Evolutionary conservation across 2,797 vertebrate genomes (phyloP).

Genomic region (Syndactyla subalaris): DNA sequence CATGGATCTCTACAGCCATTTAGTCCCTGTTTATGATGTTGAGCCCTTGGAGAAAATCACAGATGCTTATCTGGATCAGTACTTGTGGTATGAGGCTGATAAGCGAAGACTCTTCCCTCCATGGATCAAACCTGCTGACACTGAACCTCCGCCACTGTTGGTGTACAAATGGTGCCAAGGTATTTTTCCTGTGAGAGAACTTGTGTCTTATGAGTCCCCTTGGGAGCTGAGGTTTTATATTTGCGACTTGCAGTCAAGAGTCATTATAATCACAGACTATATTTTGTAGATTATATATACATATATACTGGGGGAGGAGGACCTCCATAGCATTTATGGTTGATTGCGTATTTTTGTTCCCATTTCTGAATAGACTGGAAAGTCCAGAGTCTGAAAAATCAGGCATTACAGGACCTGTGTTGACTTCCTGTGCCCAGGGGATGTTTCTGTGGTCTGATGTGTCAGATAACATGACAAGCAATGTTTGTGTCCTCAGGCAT

Average conservation of each 20-base stretch:
- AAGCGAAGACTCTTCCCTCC: constrained; percentile 96
- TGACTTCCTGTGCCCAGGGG: not conserved
- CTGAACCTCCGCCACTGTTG: constrained; percentile 94
- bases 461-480: not conserved
- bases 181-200: not conserved
- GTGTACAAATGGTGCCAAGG: constrained; percentile 99
- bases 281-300: not conserved
- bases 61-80: constrained; percentile 97
- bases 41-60: constrained; percentile 99
- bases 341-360: not conserved
- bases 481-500: constrained; percentile 81
- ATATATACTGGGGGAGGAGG: not conserved
- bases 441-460: not conserved
- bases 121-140: constrained; percentile 99
- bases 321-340: not conserved
- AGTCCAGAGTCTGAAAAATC: not conserved
- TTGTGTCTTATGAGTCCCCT: not conserved
- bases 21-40: constrained; percentile 98
- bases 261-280: not conserved
- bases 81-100: constrained; percentile 98
- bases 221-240: not conserved
- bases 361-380: not conserved
- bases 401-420: fast-evolving
- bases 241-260: not conserved
- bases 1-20: constrained; percentile 98